Percentiles rank a stretch among this genome's conserved stretches.
Evolutionary conservation across 2,888 invertebrate species (phyloP).

Genomic region (Archips crataeganus): DNA sequence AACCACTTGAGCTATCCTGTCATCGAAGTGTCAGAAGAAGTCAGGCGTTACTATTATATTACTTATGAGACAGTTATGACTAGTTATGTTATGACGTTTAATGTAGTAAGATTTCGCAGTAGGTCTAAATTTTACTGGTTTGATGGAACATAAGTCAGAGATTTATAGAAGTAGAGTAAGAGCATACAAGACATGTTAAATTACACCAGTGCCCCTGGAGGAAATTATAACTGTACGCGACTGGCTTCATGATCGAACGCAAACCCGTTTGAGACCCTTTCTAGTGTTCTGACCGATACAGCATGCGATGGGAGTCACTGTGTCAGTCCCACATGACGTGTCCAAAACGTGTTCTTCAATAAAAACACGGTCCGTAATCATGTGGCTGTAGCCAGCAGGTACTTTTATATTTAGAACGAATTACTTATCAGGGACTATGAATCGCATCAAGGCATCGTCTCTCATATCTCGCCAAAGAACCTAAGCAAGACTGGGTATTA

Average conservation of each 20-base stretch:
- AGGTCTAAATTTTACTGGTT: no score
- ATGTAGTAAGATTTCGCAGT: no score
- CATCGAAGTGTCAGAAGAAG: no score
- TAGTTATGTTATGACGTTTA: no score
- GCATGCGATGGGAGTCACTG: slow-evolving; percentile 19
- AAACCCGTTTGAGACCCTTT: slow-evolving; percentile 37
- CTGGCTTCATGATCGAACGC: slow-evolving; percentile 14
- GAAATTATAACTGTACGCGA: slow-evolving; percentile 31
- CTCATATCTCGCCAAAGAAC: neutral
- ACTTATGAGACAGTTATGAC: no score
- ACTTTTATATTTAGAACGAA: neutral
- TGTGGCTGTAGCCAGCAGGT: neutral
- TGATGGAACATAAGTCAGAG: no score
- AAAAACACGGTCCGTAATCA: neutral
- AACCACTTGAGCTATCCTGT: no score
- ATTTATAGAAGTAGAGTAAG: neutral
- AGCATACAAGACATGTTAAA: neutral
- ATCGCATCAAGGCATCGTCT: neutral
- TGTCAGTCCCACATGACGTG: slow-evolving; percentile 15
- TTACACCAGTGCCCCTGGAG: slow-evolving; percentile 8
- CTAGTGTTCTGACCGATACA: slow-evolving; percentile 21
- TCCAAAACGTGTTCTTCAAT: neutral
- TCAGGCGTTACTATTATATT: no score
- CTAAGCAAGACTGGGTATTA: neutral
- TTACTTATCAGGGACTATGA: neutral